Base-by-base conservation (phyloP, 1,140 invertebrate species). In the Papilio polyxenes region DNA sequence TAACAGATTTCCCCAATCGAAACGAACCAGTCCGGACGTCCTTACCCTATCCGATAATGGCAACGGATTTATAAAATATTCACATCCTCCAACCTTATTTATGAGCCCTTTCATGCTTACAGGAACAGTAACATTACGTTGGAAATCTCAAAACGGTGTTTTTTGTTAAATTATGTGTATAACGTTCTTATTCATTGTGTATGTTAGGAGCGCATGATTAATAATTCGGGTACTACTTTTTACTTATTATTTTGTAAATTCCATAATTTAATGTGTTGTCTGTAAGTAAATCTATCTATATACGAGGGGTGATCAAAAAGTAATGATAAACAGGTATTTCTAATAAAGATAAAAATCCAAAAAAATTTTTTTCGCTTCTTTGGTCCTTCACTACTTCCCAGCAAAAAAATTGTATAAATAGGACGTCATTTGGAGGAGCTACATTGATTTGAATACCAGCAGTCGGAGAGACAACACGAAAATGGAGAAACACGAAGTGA, bases 51-150 rank as follows among this genome's bases (percentile, higher is more conserved):
- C 86, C 89, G 86, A 92, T 91, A 91, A 91, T 89, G 90, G 89
- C 85, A 83, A 85, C 85, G 87, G 85, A 88, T 90, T 87, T 87
- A 91, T 92, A 90, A 92, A 92, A 92, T 91, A 92, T 92, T 92
- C 90, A 91, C 81, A 82, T 85, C 81, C 85, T 85, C 83, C 89
- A 87, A 90, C 87, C 88, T 90, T 90, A 91, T 91, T 92, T 90
- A 91, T 91, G 89, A 89, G 88, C 82, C 82, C 87, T 83, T 89
- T 87, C 85, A 87, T 89, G 84, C 81, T 86, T 81, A 85, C 77
- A 82, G 83, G 84, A 87, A 89, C 87, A 89, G 87, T 87, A 88
- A 86, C 87, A 86, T 86, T 87, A 84, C 80, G 83, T 83, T 87
- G 83, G 82, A 82, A 84, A 82, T 84, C 82, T 82, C 81, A 44